Evolutionary conservation across 1,140 invertebrate genomes (phyloP), one percentile per base, ranked within the genome.

Genomic region (Acromyrmex echinatior): DNA sequence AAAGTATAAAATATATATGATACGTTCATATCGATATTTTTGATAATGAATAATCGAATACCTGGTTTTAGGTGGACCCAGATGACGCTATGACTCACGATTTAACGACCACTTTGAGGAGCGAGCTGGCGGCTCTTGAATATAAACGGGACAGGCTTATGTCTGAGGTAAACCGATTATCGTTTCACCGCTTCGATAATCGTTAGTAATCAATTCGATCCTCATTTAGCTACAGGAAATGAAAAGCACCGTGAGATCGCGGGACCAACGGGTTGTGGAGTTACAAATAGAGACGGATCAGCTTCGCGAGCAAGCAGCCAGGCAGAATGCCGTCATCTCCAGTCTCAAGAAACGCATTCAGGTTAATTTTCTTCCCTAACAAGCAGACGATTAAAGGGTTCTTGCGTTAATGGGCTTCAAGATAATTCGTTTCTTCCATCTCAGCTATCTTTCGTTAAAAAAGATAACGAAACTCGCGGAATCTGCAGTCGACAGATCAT

Each of bases 71-170:
- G 97, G 96, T 96, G 95, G 95, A 95, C 74, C 95, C 95, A 53
- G 95, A 95, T 89, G 95, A 95, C 78, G 93, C 95, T 2, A 93
- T 93, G 92, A 92, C 86, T 49, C 96, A 96, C 91, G 97, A 98
- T 92, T 95, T 97, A 88, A 96, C 97, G 2, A 98, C 97, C 9
- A 96, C 97, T 0, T 94, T 98, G 68, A 96, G 97, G 86, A 98
- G 97, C 94, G 98, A 98, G 93, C 94, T 98, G 86, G 97, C 98
- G 21, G 97, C 97, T 0, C 94, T 98, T 58, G 97, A 98, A 90
- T 98, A 98, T 93, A 98, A 98, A 95, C 96, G 97, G 84, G 97
- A 98, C 92, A 96, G 97, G 73, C 95, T 98, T n/a, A 95, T 97
- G 62, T 96, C 96, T 71, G 97, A 98, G 95, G 96, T 98, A 95